A percentile compares a stretch with the other conserved stretches of the same genome.
phyloP scores from a whole-genome alignment of 2,113 vertebrate genomes.

The Tympanuchus pallidicinctus region DNA sequence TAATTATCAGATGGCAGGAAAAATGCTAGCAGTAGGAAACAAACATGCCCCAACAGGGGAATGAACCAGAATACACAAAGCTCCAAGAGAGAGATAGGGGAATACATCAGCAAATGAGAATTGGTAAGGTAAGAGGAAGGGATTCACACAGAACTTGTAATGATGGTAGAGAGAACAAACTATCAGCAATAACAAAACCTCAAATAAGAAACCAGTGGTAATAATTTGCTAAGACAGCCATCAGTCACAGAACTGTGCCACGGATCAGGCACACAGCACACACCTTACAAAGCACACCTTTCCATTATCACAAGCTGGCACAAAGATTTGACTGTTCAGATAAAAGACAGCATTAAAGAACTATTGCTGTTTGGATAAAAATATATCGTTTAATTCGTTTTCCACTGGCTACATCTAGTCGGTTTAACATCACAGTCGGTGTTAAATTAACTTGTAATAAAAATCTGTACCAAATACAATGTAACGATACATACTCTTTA shows the following conservation, averaged over 20 bases:
- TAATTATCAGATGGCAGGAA: background rate
- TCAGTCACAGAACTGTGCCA: background rate
- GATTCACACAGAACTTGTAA: background rate
- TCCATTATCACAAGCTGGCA: background rate
- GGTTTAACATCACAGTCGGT: background rate
- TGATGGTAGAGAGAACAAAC: background rate
- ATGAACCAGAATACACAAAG: background rate
- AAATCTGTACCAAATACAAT: slow-evolving; percentile 41
- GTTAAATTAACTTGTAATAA: slow-evolving; percentile 56
- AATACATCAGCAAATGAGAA: background rate
- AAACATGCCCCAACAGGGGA: background rate
- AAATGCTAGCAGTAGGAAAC: background rate
- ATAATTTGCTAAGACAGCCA: background rate
- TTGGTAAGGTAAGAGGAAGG: background rate
- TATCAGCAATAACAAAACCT: background rate
- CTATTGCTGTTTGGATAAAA: background rate
- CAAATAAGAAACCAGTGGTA: background rate
- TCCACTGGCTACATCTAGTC: background rate
- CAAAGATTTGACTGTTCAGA: background rate
- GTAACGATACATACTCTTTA: background rate
- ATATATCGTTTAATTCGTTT: slow-evolving; percentile 37
- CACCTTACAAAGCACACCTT: background rate
- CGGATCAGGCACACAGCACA: background rate
- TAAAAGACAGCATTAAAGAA: background rate
- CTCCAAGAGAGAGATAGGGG: background rate